Base-by-base conservation (phyloP, 2,888 invertebrate species). In the Andrena minutula region DNA sequence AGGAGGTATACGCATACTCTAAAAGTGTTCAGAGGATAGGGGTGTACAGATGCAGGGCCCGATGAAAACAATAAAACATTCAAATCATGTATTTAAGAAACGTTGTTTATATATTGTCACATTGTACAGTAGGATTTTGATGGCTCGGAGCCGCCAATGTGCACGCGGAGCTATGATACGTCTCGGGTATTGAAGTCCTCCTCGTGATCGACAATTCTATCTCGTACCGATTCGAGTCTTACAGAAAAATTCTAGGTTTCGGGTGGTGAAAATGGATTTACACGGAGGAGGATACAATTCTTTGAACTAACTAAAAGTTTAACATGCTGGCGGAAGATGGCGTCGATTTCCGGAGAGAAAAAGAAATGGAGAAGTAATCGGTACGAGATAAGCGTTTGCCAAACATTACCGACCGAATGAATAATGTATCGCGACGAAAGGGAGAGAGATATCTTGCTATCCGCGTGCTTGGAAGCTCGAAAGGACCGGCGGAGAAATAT, bases 61-160 rank as follows among this genome's bases (percentile, higher is more conserved):
- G 79, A 79, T 26, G 56, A 56, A 77, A 68, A 86, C 86, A 89
- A 88, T 82, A 86, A 89, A 89, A 84, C 75, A 86, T 82, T 82
- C 77, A 78, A 83, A 75, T 76, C 64, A 82, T 76, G 56, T 87
- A 63, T 83, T 87, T 76, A 75, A 70, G 49, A 80, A 84, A 82
- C 70, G 72, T 75, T 60, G 61, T 86, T 83, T 79, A 81, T 84
- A 84, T 82, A 75, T 84, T 78, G 69, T 80, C 75, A 88, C 75
- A 73, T 68, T 73, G 69, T 84, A 80, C 78, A 86, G 35, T 75
- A 70, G 63, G 70, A 75, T 80, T 69, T 64, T 23, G 51, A 73
- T 47, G 63, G 56, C 68, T 65, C 72, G 61, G 70, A 64, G 20
- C 78, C 60, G 71, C 49, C 61, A 53, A 73, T 49, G 64, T 79